Evolutionary conservation across 2,888 invertebrate species (phyloP), one percentile per base, ranked within the genome.

Genomic region (Ischnus inquisitorius): DNA sequence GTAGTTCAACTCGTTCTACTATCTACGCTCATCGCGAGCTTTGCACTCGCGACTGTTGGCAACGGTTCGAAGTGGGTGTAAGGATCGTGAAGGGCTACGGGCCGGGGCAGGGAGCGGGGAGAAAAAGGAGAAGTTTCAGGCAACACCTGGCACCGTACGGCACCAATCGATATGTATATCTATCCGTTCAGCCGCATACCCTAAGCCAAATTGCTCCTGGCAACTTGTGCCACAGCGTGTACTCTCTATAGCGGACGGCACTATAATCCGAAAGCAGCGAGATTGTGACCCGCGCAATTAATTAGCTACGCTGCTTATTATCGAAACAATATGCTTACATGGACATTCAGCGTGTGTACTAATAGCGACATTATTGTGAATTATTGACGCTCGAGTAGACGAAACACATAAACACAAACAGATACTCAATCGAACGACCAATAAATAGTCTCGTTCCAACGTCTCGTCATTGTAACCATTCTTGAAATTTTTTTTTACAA

Each of bases 121-220:
- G 72, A 78, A 86, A 79, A 83, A 71, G 72, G 85, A 79, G 81
- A 84, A 85, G 81, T 81, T 69, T 77, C 68, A 84, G 86, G 83
- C 76, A 88, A 88, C 88, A 89, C 92, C 93, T 92, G 92, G 93
- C 87, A 93, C 93, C 88, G 91, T 90, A 92, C 90, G 93, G 93
- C 90, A 93, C 93, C 90, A 93, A 93, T 93, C 93, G 90, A 93
- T 93, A 91, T 89, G 90, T 86, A 82, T 83, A 85, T 82, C 79
- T 79, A 84, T 78, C 28, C 80, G 43, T 34, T 39, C 39, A 22
- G 65, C 28, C 62, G 67, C 67, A 3, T 62, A 57, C 25, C 8
- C 57, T 68, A 48, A n/a, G 28, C n/a, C 3, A 19, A 43, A 16
- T 28, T 72, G 10, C 34, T 65, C 57, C 43, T 19, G 16, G 72